Conservation (phyloP, 2,797 vertebrate genomes). For the Enoplosus armatus region DNA sequence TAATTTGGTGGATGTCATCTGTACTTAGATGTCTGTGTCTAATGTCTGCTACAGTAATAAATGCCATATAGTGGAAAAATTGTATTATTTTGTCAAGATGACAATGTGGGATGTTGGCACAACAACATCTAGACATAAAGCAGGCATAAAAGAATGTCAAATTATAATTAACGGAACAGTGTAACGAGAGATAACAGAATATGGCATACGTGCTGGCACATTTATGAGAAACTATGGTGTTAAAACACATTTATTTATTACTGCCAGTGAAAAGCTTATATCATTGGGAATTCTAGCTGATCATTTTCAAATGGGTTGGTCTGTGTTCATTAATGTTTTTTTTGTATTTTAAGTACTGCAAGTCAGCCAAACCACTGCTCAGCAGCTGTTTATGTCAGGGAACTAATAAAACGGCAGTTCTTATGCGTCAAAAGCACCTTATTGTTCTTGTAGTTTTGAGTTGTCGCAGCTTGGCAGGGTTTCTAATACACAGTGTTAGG, state of each 20-base stretch:
- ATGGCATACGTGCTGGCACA: constrained; percentile 22
- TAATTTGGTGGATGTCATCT: constrained; percentile 85
- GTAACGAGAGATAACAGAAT: constrained; percentile 45
- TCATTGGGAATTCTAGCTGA: constrained; percentile 15
- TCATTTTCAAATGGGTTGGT: constrained; percentile 34
- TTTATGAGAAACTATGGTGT: constrained; percentile 1
- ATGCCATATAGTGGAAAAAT: constrained; percentile 79
- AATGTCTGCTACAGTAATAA: constrained; percentile 82
- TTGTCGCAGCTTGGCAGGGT: constrained; percentile 34
- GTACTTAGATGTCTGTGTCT: constrained; percentile 83
- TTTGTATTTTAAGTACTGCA: constrained; percentile 35
- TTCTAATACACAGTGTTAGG: constrained; percentile 56
- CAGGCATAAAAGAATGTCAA: constrained; percentile 62
- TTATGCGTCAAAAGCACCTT: constrained; percentile 48
- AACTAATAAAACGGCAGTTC: constrained; percentile 51
- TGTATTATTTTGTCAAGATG: constrained; percentile 80
- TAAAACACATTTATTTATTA: constrained; percentile 26
- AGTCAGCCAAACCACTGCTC: constrained; percentile 31
- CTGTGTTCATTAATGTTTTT: constrained; percentile 30
- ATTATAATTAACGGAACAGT: constrained; percentile 61
- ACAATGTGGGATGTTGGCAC: constrained; percentile 73
- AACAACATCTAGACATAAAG: constrained; percentile 71
- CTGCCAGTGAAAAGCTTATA: constrained; percentile 19
- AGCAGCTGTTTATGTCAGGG: constrained; percentile 47
- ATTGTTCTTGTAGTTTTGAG: constrained; percentile 51